Evolutionary conservation across 2,888 invertebrate species (phyloP), one percentile per base, ranked within the genome.

Genomic region (Apotomis betuletana): DNA sequence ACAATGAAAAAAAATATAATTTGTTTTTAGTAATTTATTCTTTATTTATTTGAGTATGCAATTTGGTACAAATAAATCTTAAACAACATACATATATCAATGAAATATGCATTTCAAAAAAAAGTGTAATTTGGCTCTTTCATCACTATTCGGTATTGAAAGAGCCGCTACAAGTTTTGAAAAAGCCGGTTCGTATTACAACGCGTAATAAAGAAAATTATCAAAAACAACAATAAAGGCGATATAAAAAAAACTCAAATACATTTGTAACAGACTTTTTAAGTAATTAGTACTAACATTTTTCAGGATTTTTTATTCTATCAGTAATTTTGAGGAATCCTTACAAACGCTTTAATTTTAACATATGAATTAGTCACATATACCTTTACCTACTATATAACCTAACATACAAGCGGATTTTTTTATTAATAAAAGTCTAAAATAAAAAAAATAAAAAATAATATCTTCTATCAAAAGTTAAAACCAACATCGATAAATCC

Each of bases 401-500:
- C 52, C 12, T 52, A 12, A 52, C 52, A 52, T 52, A 52, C n/a
- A 52, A n/a, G 52, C 52, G 52, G 52, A 5, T 52, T 52, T 52
- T 52, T 52, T 52, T 52, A 52, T 52, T 52, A 52, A 52, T 52
- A 52, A 52, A 1, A n/a, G n/a, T 5, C 52, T 52, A 12, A n/a
- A 52, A 10, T n/a, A 46, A 46, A 46, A 46, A 4, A 46, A 46
- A 5, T 46, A 4, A 46, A 46, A 52, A 52, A 52, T n/a, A 5
- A 52, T n/a, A 52, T 52, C 52, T 52, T 52, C 52, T 52, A 52
- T 52, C 52, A n/a, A n/a, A n/a, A n/a, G n/a, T n/a, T n/a, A 52
- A 52, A 52, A 52, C 52, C 52, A n/a, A 52, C 52, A 52, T 52
- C 52, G n/a, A n/a, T 52, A 12, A 52, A 52, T 52, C 52, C n/a